Evolutionary conservation across 2,797 vertebrate species (phyloP).

Genomic region (Zenarchopterus dispar): DNA sequence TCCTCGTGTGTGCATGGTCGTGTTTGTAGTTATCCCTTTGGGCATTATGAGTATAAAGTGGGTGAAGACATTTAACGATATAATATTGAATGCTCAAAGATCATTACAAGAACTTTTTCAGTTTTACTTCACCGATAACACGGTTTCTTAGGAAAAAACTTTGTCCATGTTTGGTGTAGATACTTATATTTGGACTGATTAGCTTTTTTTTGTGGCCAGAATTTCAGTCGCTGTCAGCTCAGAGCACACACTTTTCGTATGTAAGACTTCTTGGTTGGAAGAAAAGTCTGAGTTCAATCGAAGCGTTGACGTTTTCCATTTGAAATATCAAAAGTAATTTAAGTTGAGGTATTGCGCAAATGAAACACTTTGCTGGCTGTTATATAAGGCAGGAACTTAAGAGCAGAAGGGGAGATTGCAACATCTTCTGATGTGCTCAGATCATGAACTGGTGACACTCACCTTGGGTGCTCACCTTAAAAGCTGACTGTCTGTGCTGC

Average conservation of each 20-base stretch:
- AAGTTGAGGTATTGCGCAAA: background rate
- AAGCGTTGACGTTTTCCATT: background rate
- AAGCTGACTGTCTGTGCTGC: slow-evolving; percentile 1
- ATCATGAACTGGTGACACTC: background rate
- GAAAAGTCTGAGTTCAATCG: background rate
- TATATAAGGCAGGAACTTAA: background rate
- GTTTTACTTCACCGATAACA: background rate
- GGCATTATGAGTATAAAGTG: slow-evolving; percentile 32
- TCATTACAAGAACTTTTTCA: slow-evolving; percentile 11
- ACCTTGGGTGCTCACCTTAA: background rate
- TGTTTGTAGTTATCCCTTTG: slow-evolving; percentile 12
- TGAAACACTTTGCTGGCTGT: background rate
- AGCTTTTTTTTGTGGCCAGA: slow-evolving; percentile 6
- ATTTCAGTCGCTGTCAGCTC: slow-evolving; percentile 3
- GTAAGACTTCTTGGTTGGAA: background rate
- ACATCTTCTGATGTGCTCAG: slow-evolving; percentile 1
- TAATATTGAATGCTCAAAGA: background rate
- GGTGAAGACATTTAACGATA: slow-evolving; percentile 14
- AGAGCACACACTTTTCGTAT: background rate
- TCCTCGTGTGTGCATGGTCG: slow-evolving; percentile 7
- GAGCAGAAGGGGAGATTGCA: background rate
- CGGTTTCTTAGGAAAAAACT: background rate
- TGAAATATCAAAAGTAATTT: background rate
- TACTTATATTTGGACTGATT: slow-evolving; percentile 17
- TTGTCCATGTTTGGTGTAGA: background rate